A percentile compares a stretch with the other conserved stretches of the same genome.
Evolutionary conservation across 2,888 invertebrate genomes (phyloP).

Genomic region (Himalopsyche tibetana): DNA sequence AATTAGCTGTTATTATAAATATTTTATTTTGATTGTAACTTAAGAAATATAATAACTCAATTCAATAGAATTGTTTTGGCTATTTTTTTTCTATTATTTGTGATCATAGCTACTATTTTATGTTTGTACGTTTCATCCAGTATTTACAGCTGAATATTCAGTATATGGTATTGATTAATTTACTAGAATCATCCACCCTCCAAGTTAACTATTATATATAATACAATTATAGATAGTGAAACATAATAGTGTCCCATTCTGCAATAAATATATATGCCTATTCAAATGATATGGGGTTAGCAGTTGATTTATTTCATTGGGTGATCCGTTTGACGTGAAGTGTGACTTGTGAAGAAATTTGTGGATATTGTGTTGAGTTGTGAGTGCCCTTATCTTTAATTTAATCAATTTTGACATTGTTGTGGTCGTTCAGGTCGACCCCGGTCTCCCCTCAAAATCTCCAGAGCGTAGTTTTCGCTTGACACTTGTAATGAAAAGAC

Average conservation of each 20-base stretch:
- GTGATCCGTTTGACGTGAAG: constrained; percentile 24
- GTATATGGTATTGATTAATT: too few species aligned
- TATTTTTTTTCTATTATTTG: too few species aligned
- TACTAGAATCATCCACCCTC: background rate
- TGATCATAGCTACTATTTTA: too few species aligned
- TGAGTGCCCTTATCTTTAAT: constrained; percentile 36
- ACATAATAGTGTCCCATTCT: background rate
- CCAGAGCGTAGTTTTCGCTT: background rate
- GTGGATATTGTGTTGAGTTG: constrained; percentile 46
- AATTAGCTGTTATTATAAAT: too few species aligned
- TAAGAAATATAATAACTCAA: too few species aligned
- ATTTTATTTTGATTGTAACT: too few species aligned
- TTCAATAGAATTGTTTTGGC: too few species aligned
- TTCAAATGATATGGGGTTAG: background rate
- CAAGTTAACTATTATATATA: background rate
- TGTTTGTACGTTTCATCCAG: too few species aligned
- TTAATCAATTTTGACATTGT: constrained; percentile 32
- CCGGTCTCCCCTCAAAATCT: constrained; percentile 6
- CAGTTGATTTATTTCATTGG: constrained; percentile 26
- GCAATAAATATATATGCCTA: background rate
- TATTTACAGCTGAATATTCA: too few species aligned
- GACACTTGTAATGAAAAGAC: constrained; percentile 3
- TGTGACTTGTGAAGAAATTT: constrained; percentile 34
- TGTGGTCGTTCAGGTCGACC: background rate
- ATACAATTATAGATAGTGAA: background rate